Evolutionary conservation across 2,888 invertebrate genomes (phyloP).

Genomic region (Apeira syringaria): DNA sequence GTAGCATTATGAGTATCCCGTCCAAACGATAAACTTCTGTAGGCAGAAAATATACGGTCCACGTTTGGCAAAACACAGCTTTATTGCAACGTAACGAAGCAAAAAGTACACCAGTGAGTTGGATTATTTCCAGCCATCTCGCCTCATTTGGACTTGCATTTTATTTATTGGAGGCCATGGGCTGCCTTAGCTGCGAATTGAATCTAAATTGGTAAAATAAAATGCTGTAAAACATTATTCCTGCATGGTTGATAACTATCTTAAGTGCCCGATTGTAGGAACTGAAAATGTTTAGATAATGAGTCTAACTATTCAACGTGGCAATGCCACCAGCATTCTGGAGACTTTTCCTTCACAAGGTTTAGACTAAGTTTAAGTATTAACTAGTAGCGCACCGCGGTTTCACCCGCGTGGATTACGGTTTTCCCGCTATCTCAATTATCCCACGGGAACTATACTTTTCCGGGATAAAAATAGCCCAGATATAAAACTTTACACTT

Average conservation of each 20-base stretch:
- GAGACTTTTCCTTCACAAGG: too few species aligned
- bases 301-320: too few species aligned
- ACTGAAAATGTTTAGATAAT: too few species aligned
- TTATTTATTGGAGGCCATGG: conserved; percentile 68
- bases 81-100: conserved; percentile 60
- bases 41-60: conserved; percentile 34
- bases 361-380: too few species aligned
- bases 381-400: too few species aligned
- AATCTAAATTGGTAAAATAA: conserved; percentile 70
- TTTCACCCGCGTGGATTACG: too few species aligned
- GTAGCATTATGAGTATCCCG: conserved; percentile 16
- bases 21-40: conserved; percentile 28
- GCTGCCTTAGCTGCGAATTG: conserved; percentile 58
- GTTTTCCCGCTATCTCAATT: too few species aligned
- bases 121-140: conserved; percentile 69
- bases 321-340: too few species aligned
- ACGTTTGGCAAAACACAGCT: conserved; percentile 44
- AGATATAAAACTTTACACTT: too few species aligned
- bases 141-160: conserved; percentile 70
- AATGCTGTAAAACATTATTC: conserved; percentile 43
- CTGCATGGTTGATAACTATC: conserved; percentile 39
- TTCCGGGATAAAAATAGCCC: too few species aligned
- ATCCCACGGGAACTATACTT: too few species aligned
- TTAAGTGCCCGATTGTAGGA: too few species aligned
- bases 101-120: conserved; percentile 60